Conservation (phyloP, 2,888 invertebrate genomes). For the Mellilla xanthometata region DNA sequence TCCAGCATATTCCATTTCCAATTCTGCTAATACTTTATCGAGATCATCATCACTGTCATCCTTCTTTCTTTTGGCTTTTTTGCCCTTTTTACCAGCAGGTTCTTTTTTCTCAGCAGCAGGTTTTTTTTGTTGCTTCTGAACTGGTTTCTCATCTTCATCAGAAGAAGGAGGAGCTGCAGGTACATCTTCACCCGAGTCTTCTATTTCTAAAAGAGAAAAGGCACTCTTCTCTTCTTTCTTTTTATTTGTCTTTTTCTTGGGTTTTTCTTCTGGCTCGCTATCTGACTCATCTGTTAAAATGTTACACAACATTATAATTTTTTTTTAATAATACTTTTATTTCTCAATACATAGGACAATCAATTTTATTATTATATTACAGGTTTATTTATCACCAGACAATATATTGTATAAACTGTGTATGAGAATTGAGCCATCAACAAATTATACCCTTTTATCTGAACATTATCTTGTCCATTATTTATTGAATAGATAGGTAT, state of each 20-base stretch:
- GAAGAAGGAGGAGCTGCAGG: slow-evolving; percentile 70
- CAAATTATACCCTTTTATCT: too few relatives aligned
- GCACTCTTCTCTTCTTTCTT: slow-evolving; percentile 81
- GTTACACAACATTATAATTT: slow-evolving; percentile 7
- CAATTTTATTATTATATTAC: too few relatives aligned
- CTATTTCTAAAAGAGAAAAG: slow-evolving; percentile 87
- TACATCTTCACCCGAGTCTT: slow-evolving; percentile 81
- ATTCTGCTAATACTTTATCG: slow-evolving; percentile 91
- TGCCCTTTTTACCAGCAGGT: slow-evolving; percentile 85
- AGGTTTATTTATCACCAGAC: too few relatives aligned
- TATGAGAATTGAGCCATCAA: too few relatives aligned
- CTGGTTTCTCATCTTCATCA: slow-evolving; percentile 64
- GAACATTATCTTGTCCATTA: too few relatives aligned
- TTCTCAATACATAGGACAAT: too few relatives aligned
- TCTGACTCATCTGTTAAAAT: slow-evolving; percentile 62
- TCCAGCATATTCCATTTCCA: slow-evolving; percentile 91
- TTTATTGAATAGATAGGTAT: too few relatives aligned
- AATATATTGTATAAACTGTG: too few relatives aligned
- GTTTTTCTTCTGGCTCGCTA: slow-evolving; percentile 70
- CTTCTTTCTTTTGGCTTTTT: slow-evolving; percentile 88
- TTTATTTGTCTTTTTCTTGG: slow-evolving; percentile 61
- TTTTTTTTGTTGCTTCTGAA: slow-evolving; percentile 61
- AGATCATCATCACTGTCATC: slow-evolving; percentile 91
- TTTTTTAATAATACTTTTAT: too few relatives aligned
- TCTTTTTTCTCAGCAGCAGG: slow-evolving; percentile 67